phyloP scores from a whole-genome alignment of 2,113 vertebrate genomes.

The Sebastes schlegelii region DNA sequence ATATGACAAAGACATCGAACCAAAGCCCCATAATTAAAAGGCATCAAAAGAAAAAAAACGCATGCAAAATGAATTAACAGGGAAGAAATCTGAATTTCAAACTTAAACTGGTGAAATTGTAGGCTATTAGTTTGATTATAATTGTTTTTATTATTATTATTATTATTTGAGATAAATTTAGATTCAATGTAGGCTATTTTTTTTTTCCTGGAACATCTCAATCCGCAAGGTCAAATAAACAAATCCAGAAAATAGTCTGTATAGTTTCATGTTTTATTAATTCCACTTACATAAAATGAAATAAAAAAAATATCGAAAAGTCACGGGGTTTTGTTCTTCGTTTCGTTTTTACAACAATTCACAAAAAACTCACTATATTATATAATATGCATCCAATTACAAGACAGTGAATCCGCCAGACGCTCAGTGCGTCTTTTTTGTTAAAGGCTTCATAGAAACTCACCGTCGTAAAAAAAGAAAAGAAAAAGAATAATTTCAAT shows the following conservation, averaged over 20 bases:
- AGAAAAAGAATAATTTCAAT: constrained; percentile 62
- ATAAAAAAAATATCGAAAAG: constrained; percentile 82
- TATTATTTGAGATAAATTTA: background rate
- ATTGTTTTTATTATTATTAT: background rate
- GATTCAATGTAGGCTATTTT: background rate
- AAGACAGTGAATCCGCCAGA: constrained; percentile 71
- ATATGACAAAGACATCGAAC: background rate
- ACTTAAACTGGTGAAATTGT: background rate
- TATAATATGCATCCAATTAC: constrained; percentile 66
- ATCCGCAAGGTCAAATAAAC: constrained; percentile 20
- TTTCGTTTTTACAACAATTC: constrained; percentile 78
- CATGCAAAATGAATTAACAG: background rate
- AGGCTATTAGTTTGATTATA: background rate
- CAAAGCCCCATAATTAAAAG: background rate
- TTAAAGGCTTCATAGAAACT: constrained; percentile 54
- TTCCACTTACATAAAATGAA: constrained; percentile 88
- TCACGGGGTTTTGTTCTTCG: constrained; percentile 68
- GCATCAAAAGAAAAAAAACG: background rate
- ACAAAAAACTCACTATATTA: constrained; percentile 77
- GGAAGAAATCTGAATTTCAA: background rate
- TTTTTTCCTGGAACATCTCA: background rate
- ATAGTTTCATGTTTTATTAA: constrained; percentile 82
- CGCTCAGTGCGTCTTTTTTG: constrained; percentile 51
- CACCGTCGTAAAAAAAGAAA: constrained; percentile 64
- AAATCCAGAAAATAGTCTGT: constrained; percentile 24